A percentile compares a stretch with the other conserved stretches of the same genome.
Conservation (phyloP, 1,140 invertebrate species). For the Patella vulgata region DNA sequence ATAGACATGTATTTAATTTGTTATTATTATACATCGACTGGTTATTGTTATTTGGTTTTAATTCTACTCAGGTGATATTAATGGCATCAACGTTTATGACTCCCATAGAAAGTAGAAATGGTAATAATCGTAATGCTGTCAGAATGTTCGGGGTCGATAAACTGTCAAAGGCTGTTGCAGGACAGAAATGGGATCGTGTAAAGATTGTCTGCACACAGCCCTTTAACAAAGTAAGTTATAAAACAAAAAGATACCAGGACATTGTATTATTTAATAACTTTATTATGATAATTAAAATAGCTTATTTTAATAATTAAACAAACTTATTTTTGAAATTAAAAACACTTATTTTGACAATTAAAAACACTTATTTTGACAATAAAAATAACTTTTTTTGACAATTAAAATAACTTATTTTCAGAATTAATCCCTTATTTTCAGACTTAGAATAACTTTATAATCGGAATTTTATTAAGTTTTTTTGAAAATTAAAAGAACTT, state of each 20-base stretch:
- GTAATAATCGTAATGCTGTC: constrained; percentile 76
- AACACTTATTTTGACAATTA: no score
- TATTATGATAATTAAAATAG: neutral
- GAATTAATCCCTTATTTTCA: no score
- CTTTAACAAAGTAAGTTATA: constrained; percentile 75
- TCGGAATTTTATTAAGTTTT: no score
- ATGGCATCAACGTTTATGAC: constrained; percentile 83
- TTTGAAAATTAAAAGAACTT: no score
- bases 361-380: no score
- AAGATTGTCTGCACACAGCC: constrained; percentile 88
- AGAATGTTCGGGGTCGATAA: constrained; percentile 78
- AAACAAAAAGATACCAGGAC: neutral
- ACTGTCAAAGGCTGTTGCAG: constrained; percentile 70
- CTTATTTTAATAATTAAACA: neutral
- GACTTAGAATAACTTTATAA: no score
- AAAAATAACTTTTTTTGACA: no score
- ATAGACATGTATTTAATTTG: no score
- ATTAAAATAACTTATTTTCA: no score
- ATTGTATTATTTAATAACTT: neutral
- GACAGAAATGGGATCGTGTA: constrained; percentile 83
- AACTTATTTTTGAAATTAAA: neutral
- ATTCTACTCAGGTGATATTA: constrained; percentile 79
- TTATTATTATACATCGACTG: no score
- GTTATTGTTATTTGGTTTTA: no score
- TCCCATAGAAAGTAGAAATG: constrained; percentile 78